A percentile compares a stretch with the other conserved stretches of the same genome.
These are phyloP conservation scores for Distichodus sexfasciatus DNA, from an alignment of 2,797 vertebrate genomes.

Conservation along the genomic window DNA sequence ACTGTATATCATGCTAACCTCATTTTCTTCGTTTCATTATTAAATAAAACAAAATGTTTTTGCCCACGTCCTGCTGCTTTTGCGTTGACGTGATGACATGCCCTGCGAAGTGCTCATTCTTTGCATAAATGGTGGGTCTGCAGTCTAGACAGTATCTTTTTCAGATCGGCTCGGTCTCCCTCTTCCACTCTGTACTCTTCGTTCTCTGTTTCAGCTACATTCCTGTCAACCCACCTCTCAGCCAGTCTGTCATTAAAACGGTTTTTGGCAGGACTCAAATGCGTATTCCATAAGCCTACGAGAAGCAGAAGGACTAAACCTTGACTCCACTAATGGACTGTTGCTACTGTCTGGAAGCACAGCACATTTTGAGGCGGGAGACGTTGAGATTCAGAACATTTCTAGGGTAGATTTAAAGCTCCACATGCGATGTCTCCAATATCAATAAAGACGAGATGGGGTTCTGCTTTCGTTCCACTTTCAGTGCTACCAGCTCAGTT, in stretches of 20 bases:
- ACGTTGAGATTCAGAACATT: conserved; percentile 37
- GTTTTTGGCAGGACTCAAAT: conserved; percentile 41
- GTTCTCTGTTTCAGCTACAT: conserved; percentile 35
- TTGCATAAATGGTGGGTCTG: conserved; percentile 12
- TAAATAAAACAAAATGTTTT: no score
- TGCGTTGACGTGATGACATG: conserved; percentile 2
- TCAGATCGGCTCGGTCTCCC: conserved; percentile 17
- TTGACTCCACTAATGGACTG: not conserved
- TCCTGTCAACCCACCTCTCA: conserved; percentile 43
- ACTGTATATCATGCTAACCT: no score
- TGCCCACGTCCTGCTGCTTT: not conserved
- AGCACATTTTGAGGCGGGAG: not conserved
- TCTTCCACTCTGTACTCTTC: conserved; percentile 12
- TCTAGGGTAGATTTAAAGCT: conserved; percentile 41
- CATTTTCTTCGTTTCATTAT: no score
- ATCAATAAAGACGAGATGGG: not conserved
- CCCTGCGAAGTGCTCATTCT: not conserved
- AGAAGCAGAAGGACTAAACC: conserved; percentile 24
- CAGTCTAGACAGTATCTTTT: conserved; percentile 9
- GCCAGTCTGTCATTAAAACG: conserved; percentile 40
- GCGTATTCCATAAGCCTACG: conserved; percentile 15
- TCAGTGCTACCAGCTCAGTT: not conserved
- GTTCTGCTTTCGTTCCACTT: not conserved
- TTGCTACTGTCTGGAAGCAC: conserved; percentile 40
- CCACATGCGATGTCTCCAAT: not conserved